Evolutionary conservation across 2,113 vertebrate genomes (phyloP), one percentile per base, ranked within the genome.

Genomic region (Pseudorasbora parva): DNA sequence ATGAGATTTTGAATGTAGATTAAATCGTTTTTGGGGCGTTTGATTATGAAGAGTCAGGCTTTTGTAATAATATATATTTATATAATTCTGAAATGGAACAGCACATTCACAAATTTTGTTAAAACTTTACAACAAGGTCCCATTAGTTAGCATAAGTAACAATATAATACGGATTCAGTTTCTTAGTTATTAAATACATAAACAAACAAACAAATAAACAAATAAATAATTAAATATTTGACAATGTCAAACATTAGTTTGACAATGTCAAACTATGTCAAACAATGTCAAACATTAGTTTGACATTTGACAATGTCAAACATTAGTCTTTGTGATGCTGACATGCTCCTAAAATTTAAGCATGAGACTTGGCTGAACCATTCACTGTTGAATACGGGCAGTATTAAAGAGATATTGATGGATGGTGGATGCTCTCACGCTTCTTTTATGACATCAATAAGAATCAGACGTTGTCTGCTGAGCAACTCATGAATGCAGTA

Each of bases 381-480:
- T 51, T 49, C 12, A 27, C 23, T 77, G 19, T 15, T 49, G 71
- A 14, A 37, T 25, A 76, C 9, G 21, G 25, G 4, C 51, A 6
- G 74, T n/a, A 30, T 57, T 37, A 56, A 77, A 60, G 75, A 43
- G 56, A 60, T 43, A 66, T 23, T 79, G 30, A 43, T 43, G 77
- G 25, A 43, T 1, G 25, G 10, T 33, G 12, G 49, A 57, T 77
- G 74, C 51, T 77, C 74, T 77, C 78, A 80, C 43, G 41, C 59
- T 68, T 80, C 60, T 49, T 80, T 69, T 45, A 69, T 69, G 47
- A 69, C 30, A 54, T 81, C 30, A 30, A 27, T 45, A 3, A 49
- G 57, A 79, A 64, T 47, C 59, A 30, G 37, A 64, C 14, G 41
- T 59, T 19, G 60, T 80, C 23, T 80, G 25, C 59, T 8, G 27